Percentiles rank a stretch among this genome's conserved stretches.
Evolutionary conservation across 2,797 vertebrate species (phyloP).

Genomic region (Rhabdophis nuchalis): DNA sequence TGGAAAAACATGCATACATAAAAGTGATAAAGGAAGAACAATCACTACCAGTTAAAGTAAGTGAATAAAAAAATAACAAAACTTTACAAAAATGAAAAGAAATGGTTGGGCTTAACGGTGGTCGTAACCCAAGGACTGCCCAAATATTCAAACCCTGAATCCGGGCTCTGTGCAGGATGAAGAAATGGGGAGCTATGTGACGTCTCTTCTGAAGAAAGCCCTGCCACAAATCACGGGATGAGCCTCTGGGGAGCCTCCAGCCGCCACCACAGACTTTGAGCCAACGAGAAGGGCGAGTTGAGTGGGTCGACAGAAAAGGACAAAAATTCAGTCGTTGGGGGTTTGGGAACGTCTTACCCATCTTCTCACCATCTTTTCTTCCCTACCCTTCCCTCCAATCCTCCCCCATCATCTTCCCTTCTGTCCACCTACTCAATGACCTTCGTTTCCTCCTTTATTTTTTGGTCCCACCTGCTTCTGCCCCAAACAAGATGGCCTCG

Average conservation of each 20-base stretch:
- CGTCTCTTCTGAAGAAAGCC: slow-evolving; percentile 87
- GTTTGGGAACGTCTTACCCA: background rate
- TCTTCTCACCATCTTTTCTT: background rate
- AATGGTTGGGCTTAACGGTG: too few species aligned
- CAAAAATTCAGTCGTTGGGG: background rate
- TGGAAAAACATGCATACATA: too few species aligned
- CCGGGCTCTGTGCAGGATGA: slow-evolving; percentile 78
- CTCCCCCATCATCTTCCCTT: background rate
- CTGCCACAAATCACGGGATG: slow-evolving; percentile 77
- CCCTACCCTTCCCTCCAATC: background rate
- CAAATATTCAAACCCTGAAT: background rate
- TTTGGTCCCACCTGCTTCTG: background rate
- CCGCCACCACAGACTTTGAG: background rate
- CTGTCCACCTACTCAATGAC: background rate
- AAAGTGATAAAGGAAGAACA: too few species aligned
- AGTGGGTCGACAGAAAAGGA: background rate
- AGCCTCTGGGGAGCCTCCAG: slow-evolving; percentile 3
- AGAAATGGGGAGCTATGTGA: slow-evolving; percentile 93
- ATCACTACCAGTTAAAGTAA: too few species aligned
- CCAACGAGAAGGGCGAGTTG: too few species aligned
- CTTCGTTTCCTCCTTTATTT: background rate
- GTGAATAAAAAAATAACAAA: too few species aligned
- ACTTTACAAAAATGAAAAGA: too few species aligned
- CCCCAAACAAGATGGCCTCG: background rate
- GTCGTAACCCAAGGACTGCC: background rate